Evolutionary conservation across 2,113 vertebrate genomes (phyloP).

Genomic region (Tympanuchus pallidicinctus): DNA sequence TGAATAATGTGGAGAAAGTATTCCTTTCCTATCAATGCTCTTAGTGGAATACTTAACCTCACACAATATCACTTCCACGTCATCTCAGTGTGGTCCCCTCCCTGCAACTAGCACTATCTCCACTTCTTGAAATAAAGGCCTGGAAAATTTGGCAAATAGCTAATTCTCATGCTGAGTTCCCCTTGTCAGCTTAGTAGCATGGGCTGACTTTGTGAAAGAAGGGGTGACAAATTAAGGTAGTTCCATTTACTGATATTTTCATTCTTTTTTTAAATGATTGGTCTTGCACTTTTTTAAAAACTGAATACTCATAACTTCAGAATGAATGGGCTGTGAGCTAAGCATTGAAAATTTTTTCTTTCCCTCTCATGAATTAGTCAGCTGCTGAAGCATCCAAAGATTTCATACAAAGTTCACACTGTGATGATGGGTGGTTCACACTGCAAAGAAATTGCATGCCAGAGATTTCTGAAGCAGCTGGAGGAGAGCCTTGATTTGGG

Average conservation of each 20-base stretch:
- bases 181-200: not conserved
- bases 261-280: not conserved
- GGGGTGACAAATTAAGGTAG: not conserved
- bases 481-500: not conserved
- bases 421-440: not conserved
- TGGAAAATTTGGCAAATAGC: not conserved
- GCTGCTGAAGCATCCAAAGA: not conserved
- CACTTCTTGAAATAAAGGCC: not conserved
- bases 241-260: not conserved
- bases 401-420: not conserved
- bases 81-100: not conserved
- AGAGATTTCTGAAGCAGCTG: not conserved
- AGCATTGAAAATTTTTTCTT: not conserved
- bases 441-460: not conserved
- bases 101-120: not conserved
- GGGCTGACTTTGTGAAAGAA: not conserved
- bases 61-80: not conserved
- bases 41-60: not conserved
- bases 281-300: not conserved
- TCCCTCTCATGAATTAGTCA: not conserved
- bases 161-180: not conserved
- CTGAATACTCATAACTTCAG: not conserved
- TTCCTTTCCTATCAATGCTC: not conserved
- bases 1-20: not conserved
- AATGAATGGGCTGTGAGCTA: not conserved